Base-by-base conservation (phyloP, 2,113 vertebrate genomes). In the Eonycteris spelaea region DNA sequence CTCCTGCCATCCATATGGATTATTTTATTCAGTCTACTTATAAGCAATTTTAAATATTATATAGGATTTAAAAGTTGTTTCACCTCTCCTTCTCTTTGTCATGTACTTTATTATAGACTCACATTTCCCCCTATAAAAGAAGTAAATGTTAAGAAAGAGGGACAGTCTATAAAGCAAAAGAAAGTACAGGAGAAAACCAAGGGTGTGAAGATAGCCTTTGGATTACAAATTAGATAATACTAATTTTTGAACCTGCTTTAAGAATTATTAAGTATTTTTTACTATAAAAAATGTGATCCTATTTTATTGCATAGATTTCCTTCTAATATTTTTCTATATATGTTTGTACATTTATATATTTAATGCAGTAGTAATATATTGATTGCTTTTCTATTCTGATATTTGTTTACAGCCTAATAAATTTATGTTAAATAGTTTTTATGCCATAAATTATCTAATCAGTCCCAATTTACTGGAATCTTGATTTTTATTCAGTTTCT, bases 221-320 rank as follows among this genome's bases (percentile, higher is more conserved):
- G 6, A 33, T 91, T 53, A 77, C 53, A 82, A 90, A 82, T 87
- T 63, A 89, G 38, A 26, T 33, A 94, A 74, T 19, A 85, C 45
- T 91, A 12, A 70, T 73, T 68, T 82, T 85, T 89, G 40, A 86
- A 79, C 38, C 55, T 78, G 8, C n/a, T 90, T 86, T 84, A 63
- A 91, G 79, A 89, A 33, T 78, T 88, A 77, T 55, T 91, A 40
- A 82, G 14, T 82, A 28, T 73, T 95, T 93, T 73, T 86, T 4
- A 57, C 65, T 65, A 45, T 90, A 91, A 90, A 90, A 89, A 48
- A 2, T 65, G 1, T 80, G 84, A 90, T 89, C 38, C n/a, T 71
- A 67, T 86, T 89, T n/a, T 19, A 59, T 65, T 79, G 7, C 28
- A n/a, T 89, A 85, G 35, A 83, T 78, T 95, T 95, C 94, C 26